phyloP scores from a whole-genome alignment of 2,888 invertebrate species.

The Agapostemon virescens region DNA sequence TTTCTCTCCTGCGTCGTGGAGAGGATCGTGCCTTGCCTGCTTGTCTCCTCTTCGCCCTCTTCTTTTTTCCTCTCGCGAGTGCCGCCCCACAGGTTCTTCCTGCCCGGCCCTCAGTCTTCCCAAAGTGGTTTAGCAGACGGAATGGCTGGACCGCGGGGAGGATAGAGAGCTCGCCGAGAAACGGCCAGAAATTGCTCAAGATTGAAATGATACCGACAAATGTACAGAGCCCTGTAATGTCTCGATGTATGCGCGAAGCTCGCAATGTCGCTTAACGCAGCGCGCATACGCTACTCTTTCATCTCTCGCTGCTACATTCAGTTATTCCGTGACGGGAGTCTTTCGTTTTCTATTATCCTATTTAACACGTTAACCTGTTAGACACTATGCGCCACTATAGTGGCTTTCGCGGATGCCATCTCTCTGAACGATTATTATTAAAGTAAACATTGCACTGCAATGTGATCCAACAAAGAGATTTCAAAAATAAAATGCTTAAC shows the following conservation, averaged over 20 bases:
- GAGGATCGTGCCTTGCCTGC: constrained; percentile 9
- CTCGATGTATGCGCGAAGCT: neutral
- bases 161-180: neutral
- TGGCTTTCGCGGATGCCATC: too few species aligned
- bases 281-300: too few species aligned
- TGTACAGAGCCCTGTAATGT: neutral
- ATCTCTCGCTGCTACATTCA: too few species aligned
- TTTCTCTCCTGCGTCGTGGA: constrained; percentile 42
- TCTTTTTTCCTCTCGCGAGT: neutral
- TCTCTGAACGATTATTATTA: too few species aligned
- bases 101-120: constrained; percentile 1
- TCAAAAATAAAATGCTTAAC: too few species aligned
- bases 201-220: neutral
- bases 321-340: too few species aligned
- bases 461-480: too few species aligned
- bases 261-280: too few species aligned
- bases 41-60: neutral
- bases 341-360: too few species aligned
- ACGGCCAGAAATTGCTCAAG: neutral
- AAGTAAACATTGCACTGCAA: too few species aligned
- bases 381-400: too few species aligned
- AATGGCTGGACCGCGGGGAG: neutral
- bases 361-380: too few species aligned
- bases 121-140: constrained; percentile 12
- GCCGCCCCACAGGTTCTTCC: constrained; percentile 8